A percentile compares a stretch with the other conserved stretches of the same genome.
phyloP scores from a whole-genome alignment of 2,888 invertebrate species.

The Andrena praecox region DNA sequence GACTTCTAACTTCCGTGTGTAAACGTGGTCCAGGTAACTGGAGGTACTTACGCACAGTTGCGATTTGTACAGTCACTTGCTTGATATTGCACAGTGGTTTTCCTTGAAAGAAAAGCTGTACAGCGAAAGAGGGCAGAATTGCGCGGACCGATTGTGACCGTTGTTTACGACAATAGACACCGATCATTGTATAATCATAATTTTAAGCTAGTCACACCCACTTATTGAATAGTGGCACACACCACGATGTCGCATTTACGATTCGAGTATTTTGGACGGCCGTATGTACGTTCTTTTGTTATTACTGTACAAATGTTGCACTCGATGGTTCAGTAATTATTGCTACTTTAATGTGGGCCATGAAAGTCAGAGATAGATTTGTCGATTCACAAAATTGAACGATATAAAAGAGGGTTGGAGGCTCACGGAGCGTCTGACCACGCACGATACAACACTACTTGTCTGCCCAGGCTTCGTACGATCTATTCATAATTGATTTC shows the following conservation, averaged over 20 bases:
- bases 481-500: background rate
- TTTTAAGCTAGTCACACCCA: constrained; percentile 67
- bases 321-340: background rate
- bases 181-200: constrained; percentile 57
- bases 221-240: constrained; percentile 55
- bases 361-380: background rate
- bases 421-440: constrained; percentile 23
- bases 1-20: constrained; percentile 53
- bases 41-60: constrained; percentile 47
- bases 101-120: background rate
- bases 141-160: constrained; percentile 14
- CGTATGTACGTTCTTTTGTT: background rate
- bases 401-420: background rate
- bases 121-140: constrained; percentile 10
- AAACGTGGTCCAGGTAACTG: constrained; percentile 57
- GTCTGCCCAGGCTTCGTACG: background rate
- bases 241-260: background rate
- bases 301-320: background rate
- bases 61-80: constrained; percentile 46
- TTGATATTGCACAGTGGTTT: constrained; percentile 34
- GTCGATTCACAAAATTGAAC: background rate
- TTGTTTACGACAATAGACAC: constrained; percentile 49
- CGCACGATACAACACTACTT: constrained; percentile 18
- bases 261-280: constrained; percentile 27
- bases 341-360: background rate